Evolutionary conservation across 2,888 invertebrate genomes (phyloP), one percentile per base, ranked within the genome.

Genomic region (Incurvaria masculella): DNA sequence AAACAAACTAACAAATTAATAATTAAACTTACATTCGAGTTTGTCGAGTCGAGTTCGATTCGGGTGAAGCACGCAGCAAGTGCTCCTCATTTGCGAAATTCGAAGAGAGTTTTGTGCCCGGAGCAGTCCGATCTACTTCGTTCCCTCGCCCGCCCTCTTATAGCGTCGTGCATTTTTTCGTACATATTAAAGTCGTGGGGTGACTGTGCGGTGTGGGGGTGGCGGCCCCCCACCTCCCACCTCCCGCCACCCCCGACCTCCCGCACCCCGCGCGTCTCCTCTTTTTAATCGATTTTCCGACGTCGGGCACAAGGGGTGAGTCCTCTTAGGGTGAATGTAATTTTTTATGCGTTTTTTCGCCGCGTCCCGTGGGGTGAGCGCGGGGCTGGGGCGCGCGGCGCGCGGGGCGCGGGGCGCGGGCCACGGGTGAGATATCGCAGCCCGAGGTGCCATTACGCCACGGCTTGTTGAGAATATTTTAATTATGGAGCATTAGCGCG

Each of bases 381-480:
- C 33, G 33, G 39, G 39, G 23, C 6, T 43, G 42, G 44, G 49
- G 53, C 51, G 50, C 52, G 49, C 52, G 51, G 23, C 23, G 23
- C 5, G 23, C 23, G 23, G 5, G 23, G 23, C 23, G 33, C 33
- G 33, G 33, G 11, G 33, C 8, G 33, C 11, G 33, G 27, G 49
- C 50, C 48, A 49, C 33, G 49, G 46, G 33, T 42, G 38, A 41
- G 18, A 41, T 41, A 18, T 70, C 67, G 73, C 70, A 74, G 73
- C 74, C 70, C 66, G 73, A 75, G 75, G 76, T 75, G 76, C 79
- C 76, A 79, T 79, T 79, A 79, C 78, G 73, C 70, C 72, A 78
- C 79, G 79, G 78, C 74, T 76, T 75, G 79, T 79, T 79, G 79
- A 74, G 78, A 78, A 79, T 78, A 78, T 79, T 79, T 79, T 79